Base-by-base conservation (phyloP, 2,113 vertebrate genomes). In the Equus quagga region DNA sequence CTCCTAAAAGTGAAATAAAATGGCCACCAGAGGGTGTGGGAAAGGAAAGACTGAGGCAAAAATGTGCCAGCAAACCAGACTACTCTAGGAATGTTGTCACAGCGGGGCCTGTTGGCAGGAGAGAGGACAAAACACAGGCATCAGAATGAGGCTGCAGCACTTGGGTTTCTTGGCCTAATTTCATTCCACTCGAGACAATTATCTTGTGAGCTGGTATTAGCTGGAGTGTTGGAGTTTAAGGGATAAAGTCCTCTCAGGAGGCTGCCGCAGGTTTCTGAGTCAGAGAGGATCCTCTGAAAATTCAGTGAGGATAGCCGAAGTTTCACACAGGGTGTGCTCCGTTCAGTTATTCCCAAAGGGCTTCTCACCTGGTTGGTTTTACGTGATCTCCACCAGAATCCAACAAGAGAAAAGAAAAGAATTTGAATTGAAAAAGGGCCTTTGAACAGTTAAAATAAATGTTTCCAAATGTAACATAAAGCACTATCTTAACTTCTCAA, bases 381-480 rank as follows among this genome's bases (percentile, higher is more conserved):
- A 70, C 91, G 65, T 73, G 7, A 70, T 86, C 65, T 94, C 46
- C 10, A 49, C n/a, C 46, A 67, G 23, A 56, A 36, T 41, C 31
- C 7, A 90, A 54, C 8, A 41, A 60, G 51, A 26, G 11, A 6
- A 31, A 10, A 54, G 36, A 51, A 89, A 72, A 54, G 4, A 62
- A 89, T 62, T 64, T 65, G 80, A 73, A 19, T 87, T 46, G 46
- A 58, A 33, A 86, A 85, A 44, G 33, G 65, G 41, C 21, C 70
- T 69, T 65, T 54, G 21, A 93, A 49, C n/a, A 86, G 60, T 80
- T 92, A 33, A 36, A 92, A 60, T 49, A 78, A 80, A 15, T 75
- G 41, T 72, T 84, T 90, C 70, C 72, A 83, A 93, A 85, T 64
- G n/a, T 75, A 88, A 85, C 76, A 62, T 79, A 19, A 69, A 23